Evolutionary conservation across 1,140 invertebrate genomes (phyloP).

Genomic region (Papilio dardanus): DNA sequence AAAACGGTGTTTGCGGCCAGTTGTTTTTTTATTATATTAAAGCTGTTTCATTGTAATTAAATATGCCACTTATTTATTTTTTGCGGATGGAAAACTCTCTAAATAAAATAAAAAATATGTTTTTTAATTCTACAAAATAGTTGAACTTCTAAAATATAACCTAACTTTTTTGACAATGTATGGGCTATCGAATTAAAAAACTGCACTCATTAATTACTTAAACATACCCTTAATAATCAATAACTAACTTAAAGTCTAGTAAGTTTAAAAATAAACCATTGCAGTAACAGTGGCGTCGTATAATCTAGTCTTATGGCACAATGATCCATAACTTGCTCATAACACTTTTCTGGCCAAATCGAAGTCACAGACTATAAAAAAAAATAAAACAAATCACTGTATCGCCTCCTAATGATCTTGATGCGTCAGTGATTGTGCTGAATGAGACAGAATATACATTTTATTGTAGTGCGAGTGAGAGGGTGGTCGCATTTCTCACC

Average conservation of each 20-base stretch:
- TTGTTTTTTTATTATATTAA: neutral
- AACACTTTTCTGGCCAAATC: constrained; percentile 45
- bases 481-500: constrained; percentile 59
- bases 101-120: too few species aligned
- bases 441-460: constrained; percentile 50
- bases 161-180: too few species aligned
- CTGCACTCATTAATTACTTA: too few species aligned
- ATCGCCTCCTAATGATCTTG: constrained; percentile 76
- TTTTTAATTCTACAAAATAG: too few species aligned
- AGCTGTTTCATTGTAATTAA: neutral
- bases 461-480: constrained; percentile 40
- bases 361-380: constrained; percentile 49
- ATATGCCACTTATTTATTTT: neutral
- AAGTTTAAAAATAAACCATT: too few species aligned
- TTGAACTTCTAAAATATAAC: too few species aligned
- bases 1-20: neutral
- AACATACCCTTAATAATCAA: too few species aligned
- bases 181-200: too few species aligned
- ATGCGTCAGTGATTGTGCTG: constrained; percentile 53
- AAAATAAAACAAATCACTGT: constrained; percentile 71
- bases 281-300: neutral
- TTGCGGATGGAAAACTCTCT: too few species aligned
- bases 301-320: constrained; percentile 12
- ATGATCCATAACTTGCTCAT: constrained; percentile 12
- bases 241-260: too few species aligned